Evolutionary conservation across 2,113 vertebrate species (phyloP).

Genomic region (Corythornis madagascariensis): DNA sequence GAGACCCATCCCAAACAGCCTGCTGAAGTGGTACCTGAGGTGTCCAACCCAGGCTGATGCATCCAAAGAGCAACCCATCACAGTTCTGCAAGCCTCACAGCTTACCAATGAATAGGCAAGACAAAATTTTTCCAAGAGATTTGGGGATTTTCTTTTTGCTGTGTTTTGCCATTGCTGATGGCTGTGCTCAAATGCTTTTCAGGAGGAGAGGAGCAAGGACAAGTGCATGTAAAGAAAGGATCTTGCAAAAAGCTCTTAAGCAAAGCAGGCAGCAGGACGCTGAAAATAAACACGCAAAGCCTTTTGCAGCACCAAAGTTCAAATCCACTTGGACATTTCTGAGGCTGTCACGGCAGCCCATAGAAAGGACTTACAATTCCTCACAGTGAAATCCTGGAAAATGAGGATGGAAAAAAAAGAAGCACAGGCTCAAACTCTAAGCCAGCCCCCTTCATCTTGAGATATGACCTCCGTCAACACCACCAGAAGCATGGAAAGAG

Average conservation of each 20-base stretch:
- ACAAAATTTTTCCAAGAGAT: neutral
- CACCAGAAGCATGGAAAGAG: accelerated
- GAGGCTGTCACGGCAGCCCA: neutral
- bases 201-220: neutral
- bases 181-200: neutral
- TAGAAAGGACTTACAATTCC: neutral
- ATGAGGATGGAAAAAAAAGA: neutral
- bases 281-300: neutral
- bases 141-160: neutral
- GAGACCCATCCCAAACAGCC: neutral
- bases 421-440: neutral
- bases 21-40: neutral
- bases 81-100: neutral
- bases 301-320: neutral
- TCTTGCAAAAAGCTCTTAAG: conserved; percentile 12
- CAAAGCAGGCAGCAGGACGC: conserved; percentile 23
- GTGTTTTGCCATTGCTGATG: neutral
- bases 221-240: neutral
- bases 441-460: neutral
- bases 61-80: neutral
- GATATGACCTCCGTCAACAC: neutral
- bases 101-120: neutral
- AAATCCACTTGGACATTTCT: conserved; percentile 13
- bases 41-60: neutral
- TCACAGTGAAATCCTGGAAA: neutral